Evolutionary conservation across 2,113 vertebrate genomes (phyloP), one percentile per base, ranked within the genome.

Genomic region (Atractosteus spatula): DNA sequence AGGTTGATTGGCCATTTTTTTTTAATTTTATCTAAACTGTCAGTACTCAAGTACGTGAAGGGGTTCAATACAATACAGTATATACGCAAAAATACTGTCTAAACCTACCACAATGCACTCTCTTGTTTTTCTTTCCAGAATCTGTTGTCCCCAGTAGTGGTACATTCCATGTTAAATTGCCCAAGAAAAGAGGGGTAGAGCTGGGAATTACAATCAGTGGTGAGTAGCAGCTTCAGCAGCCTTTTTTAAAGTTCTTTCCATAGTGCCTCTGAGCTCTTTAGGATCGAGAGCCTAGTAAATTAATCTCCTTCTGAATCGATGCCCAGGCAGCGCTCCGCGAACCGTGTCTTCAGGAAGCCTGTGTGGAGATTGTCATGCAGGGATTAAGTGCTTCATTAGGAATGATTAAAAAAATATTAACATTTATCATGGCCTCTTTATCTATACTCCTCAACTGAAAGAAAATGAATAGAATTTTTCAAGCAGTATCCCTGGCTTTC

Each of bases 121-220:
- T 8, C 68, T 64, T 66, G 3, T 62, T 42, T 65, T 74, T 62
- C 41, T 61, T 41, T 13, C 0, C 68, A 92, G 97, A 99, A 84
- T 99, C 97, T 0, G 96, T 99, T 79, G 92, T 99, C 81, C 97
- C 97, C 13, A 99, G 97, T 90, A 99, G 97, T 3, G 97, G 97
- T 59, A 99, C 97, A 43, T 99, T 99, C 86, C 96, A 98, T 0
- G 96, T 99, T 69, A 99, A 99, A 86, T 89, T 99, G 56, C 96
- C 96, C 66, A 98, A 98, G 89, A 94, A 94, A 80, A 94, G 94
- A 51, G 96, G 96, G 0, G 94, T 99, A 82, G 97, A 99, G 81
- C 92, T 99, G 75, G 97, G 97, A 77, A 97, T 99, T 84, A 96
- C 95, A 12, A 98, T 99, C 86, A 98, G 96, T 82, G 94, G 97